Evolutionary conservation across 2,888 invertebrate species (phyloP).

Genomic region (Drosophila longiperda): DNA sequence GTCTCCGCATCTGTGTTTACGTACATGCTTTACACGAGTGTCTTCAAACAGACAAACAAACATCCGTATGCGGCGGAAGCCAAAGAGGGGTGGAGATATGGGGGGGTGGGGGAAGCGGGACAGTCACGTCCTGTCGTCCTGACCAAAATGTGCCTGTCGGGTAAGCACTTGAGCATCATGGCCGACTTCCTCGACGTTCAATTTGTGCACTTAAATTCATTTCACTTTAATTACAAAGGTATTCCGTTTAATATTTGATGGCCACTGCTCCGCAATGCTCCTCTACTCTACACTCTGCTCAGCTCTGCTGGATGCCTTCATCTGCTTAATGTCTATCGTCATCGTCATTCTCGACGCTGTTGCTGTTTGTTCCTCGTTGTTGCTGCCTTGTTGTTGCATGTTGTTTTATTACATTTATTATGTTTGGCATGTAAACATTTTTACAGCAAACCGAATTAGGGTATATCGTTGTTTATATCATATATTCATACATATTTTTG

Average conservation of each 20-base stretch:
- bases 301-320: constrained; percentile 34
- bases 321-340: constrained; percentile 65
- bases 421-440: constrained; percentile 76
- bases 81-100: background rate
- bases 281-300: too few species aligned
- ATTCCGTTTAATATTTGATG: constrained; percentile 80
- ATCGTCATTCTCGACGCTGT: constrained; percentile 31
- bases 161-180: constrained; percentile 56
- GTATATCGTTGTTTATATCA: constrained; percentile 18
- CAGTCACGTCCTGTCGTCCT: constrained; percentile 37
- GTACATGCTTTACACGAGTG: constrained; percentile 55
- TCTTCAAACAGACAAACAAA: constrained; percentile 42
- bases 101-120: background rate
- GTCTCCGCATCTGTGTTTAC: constrained; percentile 46
- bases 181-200: constrained; percentile 73
- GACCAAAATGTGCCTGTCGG: constrained; percentile 34
- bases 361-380: background rate
- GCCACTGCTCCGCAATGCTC: constrained; percentile 32
- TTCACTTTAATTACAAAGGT: constrained; percentile 80
- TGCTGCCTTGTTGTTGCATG: constrained; percentile 26
- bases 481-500: constrained; percentile 74
- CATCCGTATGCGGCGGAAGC: constrained; percentile 39
- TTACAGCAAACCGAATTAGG: constrained; percentile 78
- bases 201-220: constrained; percentile 80
- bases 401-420: constrained; percentile 46